Conservation (phyloP, 2,888 invertebrate species). For the Cancer borealis region DNA sequence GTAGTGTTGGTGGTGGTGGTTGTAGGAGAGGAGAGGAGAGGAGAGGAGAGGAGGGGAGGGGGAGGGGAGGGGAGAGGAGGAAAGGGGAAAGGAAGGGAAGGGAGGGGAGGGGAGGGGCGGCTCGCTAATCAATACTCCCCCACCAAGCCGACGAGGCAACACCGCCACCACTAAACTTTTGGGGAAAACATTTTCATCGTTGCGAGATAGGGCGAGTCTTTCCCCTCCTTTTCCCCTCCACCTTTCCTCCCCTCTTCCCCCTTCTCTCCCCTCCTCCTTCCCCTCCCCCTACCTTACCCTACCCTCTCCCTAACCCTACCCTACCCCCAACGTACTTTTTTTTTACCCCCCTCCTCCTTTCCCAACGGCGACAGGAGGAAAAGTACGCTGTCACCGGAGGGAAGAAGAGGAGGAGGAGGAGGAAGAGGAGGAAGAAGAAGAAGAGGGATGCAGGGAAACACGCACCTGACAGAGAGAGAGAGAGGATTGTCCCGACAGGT, state of each 20-base stretch:
- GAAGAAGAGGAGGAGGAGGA: too few species aligned
- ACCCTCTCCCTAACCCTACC: too few species aligned
- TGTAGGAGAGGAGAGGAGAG: neutral
- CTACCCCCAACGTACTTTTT: too few species aligned
- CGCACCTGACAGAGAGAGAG: neutral
- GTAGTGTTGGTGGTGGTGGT: neutral
- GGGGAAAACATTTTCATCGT: neutral
- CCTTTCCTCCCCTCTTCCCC: neutral
- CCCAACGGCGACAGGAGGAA: neutral
- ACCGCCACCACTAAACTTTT: constrained; percentile 17
- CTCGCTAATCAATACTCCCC: constrained; percentile 1
- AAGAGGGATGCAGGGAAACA: neutral
- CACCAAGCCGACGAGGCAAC: neutral
- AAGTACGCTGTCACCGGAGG: too few species aligned
- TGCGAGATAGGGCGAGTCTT: constrained; percentile 13
- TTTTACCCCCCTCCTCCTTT: neutral
- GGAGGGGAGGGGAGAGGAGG: neutral
- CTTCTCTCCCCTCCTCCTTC: neutral
- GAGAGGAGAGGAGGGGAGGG: neutral
- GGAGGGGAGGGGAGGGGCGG: neutral
- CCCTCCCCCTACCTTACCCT: too few species aligned
- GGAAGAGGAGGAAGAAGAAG: neutral
- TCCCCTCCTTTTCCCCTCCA: neutral
- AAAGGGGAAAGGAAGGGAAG: neutral
- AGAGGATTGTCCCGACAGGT: neutral